phyloP scores from a whole-genome alignment of 1,140 invertebrate species.

The Drosophila kikkawai region DNA sequence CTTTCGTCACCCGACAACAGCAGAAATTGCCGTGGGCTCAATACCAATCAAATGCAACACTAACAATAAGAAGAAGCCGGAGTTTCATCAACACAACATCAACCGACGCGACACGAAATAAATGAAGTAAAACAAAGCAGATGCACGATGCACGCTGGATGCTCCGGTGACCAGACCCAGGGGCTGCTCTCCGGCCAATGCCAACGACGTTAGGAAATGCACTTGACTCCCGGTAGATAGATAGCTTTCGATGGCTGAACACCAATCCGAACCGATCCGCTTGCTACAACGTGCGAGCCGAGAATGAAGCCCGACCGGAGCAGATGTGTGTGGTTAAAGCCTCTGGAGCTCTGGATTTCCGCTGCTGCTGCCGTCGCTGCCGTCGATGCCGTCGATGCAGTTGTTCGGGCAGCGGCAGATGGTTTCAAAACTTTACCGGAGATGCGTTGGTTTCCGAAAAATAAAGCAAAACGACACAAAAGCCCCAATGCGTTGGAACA shows the following conservation, averaged over 20 bases:
- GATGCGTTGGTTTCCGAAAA: conserved; percentile 51
- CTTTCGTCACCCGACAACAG: conserved; percentile 61
- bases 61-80: conserved; percentile 41
- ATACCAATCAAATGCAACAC: conserved; percentile 44
- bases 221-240: conserved; percentile 46
- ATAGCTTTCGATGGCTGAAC: conserved; percentile 45
- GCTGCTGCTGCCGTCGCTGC: conserved; percentile 6
- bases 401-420: conserved; percentile 19
- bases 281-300: conserved; percentile 58
- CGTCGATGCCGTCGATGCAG: conserved; percentile 21
- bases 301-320: conserved; percentile 61
- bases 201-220: conserved; percentile 73
- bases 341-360: conserved; percentile 31
- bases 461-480: conserved; percentile 37
- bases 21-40: conserved; percentile 44
- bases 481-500: conserved; percentile 65
- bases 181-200: conserved; percentile 67
- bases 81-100: conserved; percentile 74
- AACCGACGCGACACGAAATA: conserved; percentile 52
- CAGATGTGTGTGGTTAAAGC: conserved; percentile 46
- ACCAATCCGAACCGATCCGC: conserved; percentile 34
- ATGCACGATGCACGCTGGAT: conserved; percentile 22
- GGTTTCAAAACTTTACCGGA: conserved; percentile 63
- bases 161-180: conserved; percentile 35
- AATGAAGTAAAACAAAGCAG: conserved; percentile 53